Percentiles rank a stretch among this genome's conserved stretches.
Evolutionary conservation across 2,113 vertebrate genomes (phyloP).

Genomic region (Brachionichthys hirsutus): DNA sequence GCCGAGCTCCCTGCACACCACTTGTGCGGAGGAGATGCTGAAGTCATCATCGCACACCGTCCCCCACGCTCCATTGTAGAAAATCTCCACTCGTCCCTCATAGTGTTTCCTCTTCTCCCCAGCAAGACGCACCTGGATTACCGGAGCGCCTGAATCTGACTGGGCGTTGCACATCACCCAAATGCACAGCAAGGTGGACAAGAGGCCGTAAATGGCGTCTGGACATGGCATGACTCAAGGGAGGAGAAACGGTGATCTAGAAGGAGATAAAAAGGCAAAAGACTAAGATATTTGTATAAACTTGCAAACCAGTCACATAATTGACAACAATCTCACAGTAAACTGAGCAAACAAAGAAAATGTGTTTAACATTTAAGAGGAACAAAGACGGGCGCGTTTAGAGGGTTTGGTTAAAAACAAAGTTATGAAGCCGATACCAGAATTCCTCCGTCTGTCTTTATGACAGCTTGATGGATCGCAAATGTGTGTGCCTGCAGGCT

Average conservation of each 20-base stretch:
- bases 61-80: conserved; percentile 88
- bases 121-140: conserved; percentile 85
- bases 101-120: conserved; percentile 89
- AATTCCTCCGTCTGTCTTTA: conserved; percentile 17
- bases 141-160: conserved; percentile 38
- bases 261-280: conserved; percentile 9
- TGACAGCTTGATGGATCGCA: conserved; percentile 48
- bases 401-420: background rate
- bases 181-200: conserved; percentile 41
- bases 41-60: conserved; percentile 96
- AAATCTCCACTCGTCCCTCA: conserved; percentile 91
- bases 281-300: conserved; percentile 2
- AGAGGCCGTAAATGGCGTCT: conserved; percentile 12
- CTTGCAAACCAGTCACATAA: conserved; percentile 7
- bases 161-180: conserved; percentile 55
- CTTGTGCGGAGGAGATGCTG: conserved; percentile 85
- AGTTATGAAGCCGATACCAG: conserved; percentile 7
- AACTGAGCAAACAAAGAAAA: conserved; percentile 13
- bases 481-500: conserved; percentile 45
- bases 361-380: conserved; percentile 10
- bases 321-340: conserved; percentile 11
- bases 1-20: conserved; percentile 89
- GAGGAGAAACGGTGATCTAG: conserved; percentile 20
- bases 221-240: conserved; percentile 49
- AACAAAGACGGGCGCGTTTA: background rate